A percentile compares a stretch with the other conserved stretches of the same genome.
Evolutionary conservation across 2,888 invertebrate species (phyloP).

Genomic region (Blastobasis lacticolella): DNA sequence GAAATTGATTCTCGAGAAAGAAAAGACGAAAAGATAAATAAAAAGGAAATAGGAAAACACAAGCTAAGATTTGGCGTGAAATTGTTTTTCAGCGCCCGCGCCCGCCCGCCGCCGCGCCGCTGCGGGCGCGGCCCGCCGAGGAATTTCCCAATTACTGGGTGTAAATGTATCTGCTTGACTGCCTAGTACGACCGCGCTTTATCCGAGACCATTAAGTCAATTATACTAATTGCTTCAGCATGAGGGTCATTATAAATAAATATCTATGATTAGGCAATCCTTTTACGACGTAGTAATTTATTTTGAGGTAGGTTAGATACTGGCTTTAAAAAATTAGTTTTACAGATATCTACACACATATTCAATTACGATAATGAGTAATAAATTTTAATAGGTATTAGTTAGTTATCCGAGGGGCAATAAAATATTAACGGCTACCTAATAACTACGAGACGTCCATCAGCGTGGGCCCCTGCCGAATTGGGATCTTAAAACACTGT

Average conservation of each 20-base stretch:
- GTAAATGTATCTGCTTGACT: slow-evolving; percentile 67
- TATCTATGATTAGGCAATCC: neutral
- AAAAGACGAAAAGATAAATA: slow-evolving; percentile 74
- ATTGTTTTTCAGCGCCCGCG: slow-evolving; percentile 71
- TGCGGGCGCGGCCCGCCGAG: slow-evolving; percentile 43
- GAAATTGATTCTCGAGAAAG: slow-evolving; percentile 73
- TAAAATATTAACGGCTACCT: slow-evolving; percentile 7
- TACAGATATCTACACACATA: no score
- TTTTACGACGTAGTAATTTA: no score
- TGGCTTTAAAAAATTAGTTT: no score
- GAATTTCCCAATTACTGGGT: slow-evolving; percentile 72
- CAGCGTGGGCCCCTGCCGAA: slow-evolving; percentile 48
- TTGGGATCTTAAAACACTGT: slow-evolving; percentile 75
- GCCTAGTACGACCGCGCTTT: slow-evolving; percentile 27
- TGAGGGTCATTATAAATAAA: slow-evolving; percentile 12
- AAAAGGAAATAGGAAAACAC: slow-evolving; percentile 75
- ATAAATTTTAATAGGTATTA: no score
- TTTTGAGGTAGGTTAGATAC: no score
- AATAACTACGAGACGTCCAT: slow-evolving; percentile 38
- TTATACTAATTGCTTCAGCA: slow-evolving; percentile 25
- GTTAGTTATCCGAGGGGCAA: neutral
- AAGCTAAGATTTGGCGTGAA: slow-evolving; percentile 75
- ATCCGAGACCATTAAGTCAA: no score
- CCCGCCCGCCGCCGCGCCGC: slow-evolving; percentile 38
- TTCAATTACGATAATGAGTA: no score